phyloP scores from a whole-genome alignment of 2,797 vertebrate genomes.

The Siniperca scherzeri region DNA sequence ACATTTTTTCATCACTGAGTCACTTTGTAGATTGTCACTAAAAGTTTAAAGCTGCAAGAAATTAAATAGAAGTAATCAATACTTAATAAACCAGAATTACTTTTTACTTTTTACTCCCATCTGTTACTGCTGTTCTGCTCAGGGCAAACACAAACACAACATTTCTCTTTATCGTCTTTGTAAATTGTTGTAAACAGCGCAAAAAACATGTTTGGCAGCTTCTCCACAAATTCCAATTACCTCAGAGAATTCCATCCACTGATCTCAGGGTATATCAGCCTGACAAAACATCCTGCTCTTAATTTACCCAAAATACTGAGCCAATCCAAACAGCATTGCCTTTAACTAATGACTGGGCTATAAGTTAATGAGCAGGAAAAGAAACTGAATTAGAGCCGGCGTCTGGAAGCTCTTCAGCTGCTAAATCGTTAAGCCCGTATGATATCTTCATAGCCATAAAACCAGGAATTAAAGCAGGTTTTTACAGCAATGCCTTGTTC shows the following conservation, averaged over 20 bases:
- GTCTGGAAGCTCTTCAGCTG: constrained; percentile 62
- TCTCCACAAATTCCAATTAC: constrained; percentile 36
- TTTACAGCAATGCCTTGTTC: constrained; percentile 53
- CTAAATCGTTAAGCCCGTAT: constrained; percentile 43
- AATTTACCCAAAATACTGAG: constrained; percentile 63
- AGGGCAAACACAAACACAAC: constrained; percentile 6
- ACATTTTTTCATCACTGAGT: constrained; percentile 5
- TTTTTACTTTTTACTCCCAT: neutral
- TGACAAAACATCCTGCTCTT: constrained; percentile 32
- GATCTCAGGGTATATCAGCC: constrained; percentile 38
- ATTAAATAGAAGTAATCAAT: constrained; percentile 53
- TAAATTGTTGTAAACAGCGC: constrained; percentile 49
- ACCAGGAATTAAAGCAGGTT: constrained; percentile 37
- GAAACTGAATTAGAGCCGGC: constrained; percentile 64
- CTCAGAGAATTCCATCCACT: constrained; percentile 37
- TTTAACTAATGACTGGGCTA: constrained; percentile 67
- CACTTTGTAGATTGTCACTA: constrained; percentile 22
- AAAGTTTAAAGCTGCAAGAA: constrained; percentile 46
- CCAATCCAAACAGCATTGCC: constrained; percentile 55
- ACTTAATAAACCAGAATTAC: constrained; percentile 54
- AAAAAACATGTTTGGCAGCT: constrained; percentile 30
- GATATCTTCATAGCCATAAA: constrained; percentile 49
- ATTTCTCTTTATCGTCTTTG: constrained; percentile 39
- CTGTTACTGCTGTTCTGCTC: constrained; percentile 5
- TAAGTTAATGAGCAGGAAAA: constrained; percentile 72